Base-by-base conservation (phyloP, 2,113 vertebrate genomes). In the Murina feae region DNA sequence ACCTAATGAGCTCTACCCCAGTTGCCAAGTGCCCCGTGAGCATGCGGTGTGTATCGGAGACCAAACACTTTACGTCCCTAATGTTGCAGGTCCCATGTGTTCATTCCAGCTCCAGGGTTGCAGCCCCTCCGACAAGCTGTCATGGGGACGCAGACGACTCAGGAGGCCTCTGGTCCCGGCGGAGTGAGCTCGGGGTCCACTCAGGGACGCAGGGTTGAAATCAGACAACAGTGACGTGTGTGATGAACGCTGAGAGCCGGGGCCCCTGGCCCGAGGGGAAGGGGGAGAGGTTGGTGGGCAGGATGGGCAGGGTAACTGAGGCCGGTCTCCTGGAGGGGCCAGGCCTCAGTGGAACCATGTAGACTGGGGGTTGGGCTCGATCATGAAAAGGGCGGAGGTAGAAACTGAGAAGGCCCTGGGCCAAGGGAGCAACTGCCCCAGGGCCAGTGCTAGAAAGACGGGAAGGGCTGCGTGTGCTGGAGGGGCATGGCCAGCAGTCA, bases 1-100 rank as follows among this genome's bases (percentile, higher is more conserved):
- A 32, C 83, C 65, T 93, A 89, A 89, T 69, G 60, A 86, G 89
- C 49, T 69, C 80, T 20, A 11, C 44, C 83, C 83, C 55, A 68
- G 25, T 93, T 55, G 82, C 49, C 92, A 4, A 83, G 87, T 44
- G 86, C 69, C 8, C 55, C n/a, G 80, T 63, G 86, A 89, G 71
- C 89, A 11, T 8, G 58, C 69, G n/a, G 20, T 0, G 4, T 89
- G 86, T 86, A 80, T 91, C 58, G 96, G n/a, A 11, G 69, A 37
- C 58, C 20, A 9, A 71, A 91, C 91, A 86, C 18, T 5, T 65
- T 79, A 79, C 39, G 79, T 58, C 69, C 51, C 91, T 80, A 68
- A 75, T 55, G 35, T 37, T 16, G 28, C 86, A 39, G n/a, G 53
- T 30, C 76, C 13, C 30, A 1, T 0, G 0, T 12, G 14, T 35